phyloP scores from a whole-genome alignment of 2,888 invertebrate genomes.

The Cosmia trapezina region DNA sequence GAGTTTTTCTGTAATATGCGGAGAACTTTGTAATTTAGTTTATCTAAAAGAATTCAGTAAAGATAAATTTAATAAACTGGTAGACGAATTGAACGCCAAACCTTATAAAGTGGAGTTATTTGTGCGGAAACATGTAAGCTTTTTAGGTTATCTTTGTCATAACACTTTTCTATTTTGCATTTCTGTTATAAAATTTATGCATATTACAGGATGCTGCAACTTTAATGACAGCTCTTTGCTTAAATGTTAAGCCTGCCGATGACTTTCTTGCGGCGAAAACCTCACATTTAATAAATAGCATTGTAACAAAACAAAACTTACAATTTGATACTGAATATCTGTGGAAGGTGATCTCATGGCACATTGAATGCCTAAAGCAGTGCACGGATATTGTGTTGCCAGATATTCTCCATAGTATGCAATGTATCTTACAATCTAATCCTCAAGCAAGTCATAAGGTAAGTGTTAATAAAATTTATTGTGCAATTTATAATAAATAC shows the following conservation, averaged over 20 bases:
- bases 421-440: slow-evolving; percentile 79
- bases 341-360: slow-evolving; percentile 83
- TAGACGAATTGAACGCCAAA: slow-evolving; percentile 92
- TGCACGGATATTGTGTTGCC: slow-evolving; percentile 83
- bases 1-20: slow-evolving; percentile 78
- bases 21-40: slow-evolving; percentile 81
- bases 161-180: not conserved
- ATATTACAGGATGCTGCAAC: slow-evolving; percentile 78
- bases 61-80: slow-evolving; percentile 86
- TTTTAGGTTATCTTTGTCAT: slow-evolving; percentile 59
- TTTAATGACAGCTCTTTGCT: slow-evolving; percentile 79
- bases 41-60: slow-evolving; percentile 84
- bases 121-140: slow-evolving; percentile 85
- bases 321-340: slow-evolving; percentile 77
- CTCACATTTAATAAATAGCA: slow-evolving; percentile 89
- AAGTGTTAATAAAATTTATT: slow-evolving; percentile 14
- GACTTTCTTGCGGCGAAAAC: slow-evolving; percentile 90
- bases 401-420: slow-evolving; percentile 85
- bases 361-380: slow-evolving; percentile 81
- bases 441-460: slow-evolving; percentile 78
- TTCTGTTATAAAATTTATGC: not conserved
- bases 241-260: slow-evolving; percentile 85
- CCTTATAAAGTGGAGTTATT: slow-evolving; percentile 89
- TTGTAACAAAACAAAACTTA: slow-evolving; percentile 90
- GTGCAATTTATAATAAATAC: not conserved